phyloP scores from a whole-genome alignment of 1,140 invertebrate species.

The Pantala flavescens region DNA sequence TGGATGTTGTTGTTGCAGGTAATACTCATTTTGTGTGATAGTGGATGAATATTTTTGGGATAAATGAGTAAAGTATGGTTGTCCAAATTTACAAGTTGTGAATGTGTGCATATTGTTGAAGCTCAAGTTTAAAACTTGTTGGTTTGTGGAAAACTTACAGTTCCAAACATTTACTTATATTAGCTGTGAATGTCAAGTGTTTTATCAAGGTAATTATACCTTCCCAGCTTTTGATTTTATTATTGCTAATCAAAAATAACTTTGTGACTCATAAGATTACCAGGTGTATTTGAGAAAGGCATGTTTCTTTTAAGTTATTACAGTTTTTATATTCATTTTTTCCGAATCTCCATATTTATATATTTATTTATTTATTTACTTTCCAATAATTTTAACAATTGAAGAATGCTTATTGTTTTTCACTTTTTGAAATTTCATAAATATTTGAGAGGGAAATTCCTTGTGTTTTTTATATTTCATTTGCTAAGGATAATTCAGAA shows the following conservation, averaged over 20 bases:
- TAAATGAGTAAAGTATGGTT: not conserved
- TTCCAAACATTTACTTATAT: not conserved
- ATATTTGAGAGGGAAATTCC: no score
- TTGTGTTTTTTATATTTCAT: no score
- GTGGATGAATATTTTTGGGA: not conserved
- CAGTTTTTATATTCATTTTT: not conserved
- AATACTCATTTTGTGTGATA: not conserved
- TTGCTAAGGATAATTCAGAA: no score
- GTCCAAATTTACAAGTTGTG: not conserved
- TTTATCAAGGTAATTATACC: not conserved
- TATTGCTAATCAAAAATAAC: not conserved
- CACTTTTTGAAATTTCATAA: no score
- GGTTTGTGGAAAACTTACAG: not conserved
- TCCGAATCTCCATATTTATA: not conserved
- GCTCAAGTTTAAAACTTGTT: not conserved
- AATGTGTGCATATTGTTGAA: not conserved
- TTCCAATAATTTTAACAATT: no score
- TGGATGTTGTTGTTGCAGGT: not conserved
- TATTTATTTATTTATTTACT: slow-evolving; percentile 1
- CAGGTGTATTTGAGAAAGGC: not conserved
- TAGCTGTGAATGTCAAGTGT: not conserved
- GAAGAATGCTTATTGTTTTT: no score
- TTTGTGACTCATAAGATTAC: not conserved
- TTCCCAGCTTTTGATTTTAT: not conserved
- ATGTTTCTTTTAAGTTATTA: not conserved